phyloP scores from a whole-genome alignment of 1,140 invertebrate genomes.

The Trichonephila inaurata region DNA sequence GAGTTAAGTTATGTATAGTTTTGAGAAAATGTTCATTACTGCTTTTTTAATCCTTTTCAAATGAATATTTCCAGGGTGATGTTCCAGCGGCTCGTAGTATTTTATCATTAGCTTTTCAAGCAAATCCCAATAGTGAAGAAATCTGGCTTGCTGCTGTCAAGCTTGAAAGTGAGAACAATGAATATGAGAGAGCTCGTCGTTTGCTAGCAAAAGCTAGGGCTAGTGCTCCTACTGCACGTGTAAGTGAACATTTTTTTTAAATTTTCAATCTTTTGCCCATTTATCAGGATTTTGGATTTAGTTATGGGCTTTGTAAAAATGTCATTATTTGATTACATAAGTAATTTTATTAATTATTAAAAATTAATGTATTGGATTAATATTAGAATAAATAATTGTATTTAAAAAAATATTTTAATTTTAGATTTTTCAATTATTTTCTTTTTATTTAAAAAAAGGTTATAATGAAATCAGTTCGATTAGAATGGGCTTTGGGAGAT shows the following conservation, averaged over 20 bases:
- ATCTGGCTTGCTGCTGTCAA: slow-evolving; percentile 99
- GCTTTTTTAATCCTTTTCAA: neutral
- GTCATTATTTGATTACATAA: neutral
- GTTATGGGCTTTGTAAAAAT: no score
- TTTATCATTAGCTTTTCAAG: slow-evolving; percentile 93
- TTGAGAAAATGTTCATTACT: no score
- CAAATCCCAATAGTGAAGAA: slow-evolving; percentile 99
- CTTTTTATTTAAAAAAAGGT: slow-evolving; percentile 84
- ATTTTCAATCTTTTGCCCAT: neutral
- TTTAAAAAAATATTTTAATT: neutral
- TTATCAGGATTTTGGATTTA: no score
- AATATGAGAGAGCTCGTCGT: slow-evolving; percentile 96
- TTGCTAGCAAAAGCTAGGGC: slow-evolving; percentile 96
- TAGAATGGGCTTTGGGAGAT: slow-evolving; percentile 98
- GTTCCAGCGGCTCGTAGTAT: slow-evolving; percentile 96
- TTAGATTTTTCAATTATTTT: slow-evolving; percentile 8
- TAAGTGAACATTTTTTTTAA: slow-evolving; percentile 73
- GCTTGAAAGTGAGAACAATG: slow-evolving; percentile 98
- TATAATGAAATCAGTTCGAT: slow-evolving; percentile 99
- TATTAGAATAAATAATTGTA: neutral
- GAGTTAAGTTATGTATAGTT: no score
- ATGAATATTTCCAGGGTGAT: slow-evolving; percentile 85
- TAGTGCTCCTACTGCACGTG: slow-evolving; percentile 94
- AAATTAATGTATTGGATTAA: neutral
- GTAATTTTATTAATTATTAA: neutral